phyloP scores from a whole-genome alignment of 1,140 invertebrate genomes.

The Micrasema longulum region DNA sequence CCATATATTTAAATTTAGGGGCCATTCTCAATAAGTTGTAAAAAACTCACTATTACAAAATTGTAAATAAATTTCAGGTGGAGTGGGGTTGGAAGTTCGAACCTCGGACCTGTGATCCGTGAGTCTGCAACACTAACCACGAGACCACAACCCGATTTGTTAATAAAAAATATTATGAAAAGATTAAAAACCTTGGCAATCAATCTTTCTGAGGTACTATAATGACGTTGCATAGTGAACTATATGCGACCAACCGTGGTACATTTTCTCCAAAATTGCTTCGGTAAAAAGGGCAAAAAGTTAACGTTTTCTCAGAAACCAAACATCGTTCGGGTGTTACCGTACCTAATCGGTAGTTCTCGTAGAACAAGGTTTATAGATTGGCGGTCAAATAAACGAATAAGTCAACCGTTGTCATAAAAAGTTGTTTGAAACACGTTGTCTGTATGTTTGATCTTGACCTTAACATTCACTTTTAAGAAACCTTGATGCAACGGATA shows the following conservation, averaged over 20 bases:
- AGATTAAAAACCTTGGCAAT: slow-evolving; percentile 28
- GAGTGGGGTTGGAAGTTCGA: too few relatives aligned
- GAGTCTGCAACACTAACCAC: too few relatives aligned
- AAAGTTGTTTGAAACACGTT: slow-evolving; percentile 52
- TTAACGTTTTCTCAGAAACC: slow-evolving; percentile 19
- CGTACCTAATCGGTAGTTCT: not conserved
- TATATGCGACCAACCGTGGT: not conserved
- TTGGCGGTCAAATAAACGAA: slow-evolving; percentile 10
- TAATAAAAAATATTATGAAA: too few relatives aligned
- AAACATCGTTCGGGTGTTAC: slow-evolving; percentile 20
- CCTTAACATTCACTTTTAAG: slow-evolving; percentile 56
- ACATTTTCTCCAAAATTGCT: not conserved
- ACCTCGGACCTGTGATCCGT: too few relatives aligned
- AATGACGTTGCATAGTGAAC: slow-evolving; percentile 6
- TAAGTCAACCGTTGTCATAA: slow-evolving; percentile 35
- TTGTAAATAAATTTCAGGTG: too few relatives aligned
- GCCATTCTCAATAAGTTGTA: too few relatives aligned
- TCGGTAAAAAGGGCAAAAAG: slow-evolving; percentile 29
- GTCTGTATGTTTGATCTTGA: slow-evolving; percentile 47
- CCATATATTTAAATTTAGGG: too few relatives aligned
- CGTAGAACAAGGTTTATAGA: not conserved
- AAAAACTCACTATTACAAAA: too few relatives aligned
- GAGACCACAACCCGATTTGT: too few relatives aligned
- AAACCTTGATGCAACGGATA: slow-evolving; percentile 51
- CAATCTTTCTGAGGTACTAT: slow-evolving; percentile 14